These are phyloP conservation scores for Brachyhypopomus occidentalis DNA, from an alignment of 2,113 vertebrate genomes.

Conservation along the genomic window DNA sequence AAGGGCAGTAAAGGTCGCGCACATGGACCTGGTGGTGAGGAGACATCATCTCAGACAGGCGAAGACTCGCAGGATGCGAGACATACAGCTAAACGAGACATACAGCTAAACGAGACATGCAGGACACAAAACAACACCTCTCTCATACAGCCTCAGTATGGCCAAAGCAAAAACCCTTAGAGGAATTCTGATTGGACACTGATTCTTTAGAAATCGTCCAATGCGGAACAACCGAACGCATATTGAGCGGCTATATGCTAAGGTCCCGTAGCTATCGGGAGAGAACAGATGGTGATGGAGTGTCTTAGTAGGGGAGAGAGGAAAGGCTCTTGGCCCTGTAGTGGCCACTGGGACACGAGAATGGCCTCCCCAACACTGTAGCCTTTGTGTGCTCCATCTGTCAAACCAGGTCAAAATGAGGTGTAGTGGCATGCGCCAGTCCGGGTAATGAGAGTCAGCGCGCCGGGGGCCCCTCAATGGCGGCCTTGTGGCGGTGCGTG, in stretches of 20 bases:
- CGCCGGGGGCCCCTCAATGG: conserved; percentile 35
- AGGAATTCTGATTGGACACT: neutral
- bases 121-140: neutral
- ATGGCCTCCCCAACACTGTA: conserved; percentile 12
- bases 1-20: neutral
- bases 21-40: neutral
- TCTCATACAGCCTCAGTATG: neutral
- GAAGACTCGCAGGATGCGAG: neutral
- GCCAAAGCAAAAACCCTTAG: neutral
- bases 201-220: neutral
- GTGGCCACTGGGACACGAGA: conserved; percentile 2
- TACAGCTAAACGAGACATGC: neutral
- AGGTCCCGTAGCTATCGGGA: neutral
- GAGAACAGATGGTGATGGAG: conserved; percentile 23
- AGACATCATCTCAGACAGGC: neutral
- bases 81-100: neutral
- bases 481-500: conserved; percentile 43
- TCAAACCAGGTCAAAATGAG: conserved; percentile 35
- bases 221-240: neutral
- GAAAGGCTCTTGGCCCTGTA: neutral
- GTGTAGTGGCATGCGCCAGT: conserved; percentile 48
- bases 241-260: no score
- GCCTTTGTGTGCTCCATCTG: conserved; percentile 31
- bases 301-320: neutral
- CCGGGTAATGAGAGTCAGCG: conserved; percentile 40